Base-by-base conservation (phyloP, 2,888 invertebrate genomes). In the Trypoxylon attenuatum region DNA sequence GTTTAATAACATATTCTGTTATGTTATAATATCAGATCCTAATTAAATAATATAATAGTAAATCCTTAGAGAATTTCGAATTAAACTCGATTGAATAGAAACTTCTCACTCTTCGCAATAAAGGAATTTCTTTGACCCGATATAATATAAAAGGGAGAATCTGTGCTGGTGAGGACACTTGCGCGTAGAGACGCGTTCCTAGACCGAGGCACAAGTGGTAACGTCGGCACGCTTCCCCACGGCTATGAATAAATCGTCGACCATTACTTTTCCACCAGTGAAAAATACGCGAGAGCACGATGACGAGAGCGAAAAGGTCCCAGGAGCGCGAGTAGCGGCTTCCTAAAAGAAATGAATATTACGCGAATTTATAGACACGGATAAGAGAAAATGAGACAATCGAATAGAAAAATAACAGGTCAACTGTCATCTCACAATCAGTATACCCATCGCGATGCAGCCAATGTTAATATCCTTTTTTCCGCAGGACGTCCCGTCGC, bases 181-280 rank as follows among this genome's bases (percentile, higher is more conserved):
- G n/a, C n/a, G n/a, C n/a, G n/a, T n/a, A n/a, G n/a, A n/a, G n/a
- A n/a, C n/a, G n/a, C n/a, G n/a, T n/a, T n/a, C n/a, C n/a, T n/a
- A n/a, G n/a, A n/a, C n/a, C n/a, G n/a, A n/a, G n/a, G n/a, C n/a
- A n/a, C n/a, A n/a, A n/a, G n/a, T n/a, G n/a, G n/a, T n/a, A n/a
- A n/a, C n/a, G n/a, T n/a, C n/a, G n/a, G n/a, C 47, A 43, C 27
- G 47, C 23, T 21, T 27, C 43, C 22, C 52, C 13, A n/a, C 0
- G 2, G 25, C 23, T 25, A 42, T 25, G 55, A 47, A 69, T 63
- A 69, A 63, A 69, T 69, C 56, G 69, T 38, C 13, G 49, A 33
- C 63, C 68, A 63, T 69, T 67, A 67, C 52, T 69, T 69, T 54
- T 5, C 47, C 53, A 3, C 29, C 38, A 29, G 15, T 68, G 67